Percentiles rank a stretch among this genome's conserved stretches.
These are phyloP conservation scores for Ivindomyrus marchei DNA, from an alignment of 2,113 vertebrate species.

Conservation along the genomic window DNA sequence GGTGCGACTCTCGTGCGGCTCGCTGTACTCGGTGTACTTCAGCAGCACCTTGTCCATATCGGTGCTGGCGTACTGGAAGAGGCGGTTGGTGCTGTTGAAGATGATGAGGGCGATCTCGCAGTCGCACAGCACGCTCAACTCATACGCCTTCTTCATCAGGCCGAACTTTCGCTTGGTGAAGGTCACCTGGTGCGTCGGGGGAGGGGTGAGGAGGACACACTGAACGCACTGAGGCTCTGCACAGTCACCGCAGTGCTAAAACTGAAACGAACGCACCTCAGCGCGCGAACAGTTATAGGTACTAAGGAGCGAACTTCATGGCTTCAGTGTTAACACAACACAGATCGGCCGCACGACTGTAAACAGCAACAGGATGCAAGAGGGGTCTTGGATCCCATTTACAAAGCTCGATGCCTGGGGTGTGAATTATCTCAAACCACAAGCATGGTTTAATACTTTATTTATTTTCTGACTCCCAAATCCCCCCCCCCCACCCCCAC, in stretches of 20 bases:
- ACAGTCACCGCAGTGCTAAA: background rate
- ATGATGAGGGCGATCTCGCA: conserved; percentile 98
- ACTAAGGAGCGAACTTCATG: too few species aligned
- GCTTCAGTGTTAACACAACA: background rate
- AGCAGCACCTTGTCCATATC: conserved; percentile 94
- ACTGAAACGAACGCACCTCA: fast-evolving
- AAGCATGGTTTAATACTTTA: background rate
- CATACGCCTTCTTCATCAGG: conserved; percentile 95
- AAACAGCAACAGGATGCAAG: background rate
- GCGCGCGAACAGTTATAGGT: background rate
- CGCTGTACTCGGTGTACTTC: conserved; percentile 94
- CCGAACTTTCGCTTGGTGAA: conserved; percentile 95
- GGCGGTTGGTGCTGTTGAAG: conserved; percentile 91
- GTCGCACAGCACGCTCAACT: conserved; percentile 92
- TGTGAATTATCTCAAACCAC: background rate
- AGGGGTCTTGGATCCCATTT: background rate
- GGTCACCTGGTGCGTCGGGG: conserved; percentile 66
- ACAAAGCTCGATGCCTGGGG: background rate
- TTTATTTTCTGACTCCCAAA: background rate
- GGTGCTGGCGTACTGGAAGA: conserved; percentile 95
- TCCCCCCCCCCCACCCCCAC: background rate
- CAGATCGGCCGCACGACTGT: background rate
- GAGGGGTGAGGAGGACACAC: background rate
- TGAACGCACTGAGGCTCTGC: background rate
- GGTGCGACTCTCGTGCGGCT: conserved; percentile 91